Base-by-base conservation (phyloP, 2,113 vertebrate genomes). In the Pygoscelis antarcticus region DNA sequence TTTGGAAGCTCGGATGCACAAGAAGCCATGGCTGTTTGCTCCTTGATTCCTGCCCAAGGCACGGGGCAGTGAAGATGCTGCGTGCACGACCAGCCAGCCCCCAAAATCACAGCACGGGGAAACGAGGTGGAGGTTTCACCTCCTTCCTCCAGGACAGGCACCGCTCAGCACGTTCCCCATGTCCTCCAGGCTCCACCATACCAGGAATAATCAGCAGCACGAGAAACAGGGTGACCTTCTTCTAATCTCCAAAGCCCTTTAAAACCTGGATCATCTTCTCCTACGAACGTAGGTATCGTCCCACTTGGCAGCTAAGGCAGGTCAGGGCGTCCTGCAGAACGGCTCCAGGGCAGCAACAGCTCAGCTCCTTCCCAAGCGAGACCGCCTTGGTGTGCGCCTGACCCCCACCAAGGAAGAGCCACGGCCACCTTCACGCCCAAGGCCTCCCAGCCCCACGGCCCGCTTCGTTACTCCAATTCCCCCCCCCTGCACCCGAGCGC, bases 221-320 rank as follows among this genome's bases (percentile, higher is more conserved):
- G 51, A 94, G 90, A 25, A 83, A 26, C 65, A 36, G 83, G 47
- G 71, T 78, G 81, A 93, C 89, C 96, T 96, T 51, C 86, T 77
- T 15, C 87, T 97, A 97, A 97, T 97, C 94, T 44, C 91, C 87
- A 96, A 96, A 96, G 95, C 96, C 77, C 65, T 93, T 70, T 94
- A 95, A 97, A 83, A 92, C 89, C 93, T 46, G 97, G 97, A 97
- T 97, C 94, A 97, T 97, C 97, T 95, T 71, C 89, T 90, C 16
- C 81, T 3, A 25, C 4, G 8, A 44, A 34, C 5, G 14, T 8
- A 54, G 89, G 10, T 34, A 5, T 79, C 17, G 44, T 32, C 90
- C 90, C 71, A 29, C 85, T 72, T 32, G 89, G 91, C 81, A 71
- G 68, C 76, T 57, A 6, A 71, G 71, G 74, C 82, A 36, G 95